phyloP scores from a whole-genome alignment of 2,888 invertebrate genomes.

The Plagodis dolabraria region DNA sequence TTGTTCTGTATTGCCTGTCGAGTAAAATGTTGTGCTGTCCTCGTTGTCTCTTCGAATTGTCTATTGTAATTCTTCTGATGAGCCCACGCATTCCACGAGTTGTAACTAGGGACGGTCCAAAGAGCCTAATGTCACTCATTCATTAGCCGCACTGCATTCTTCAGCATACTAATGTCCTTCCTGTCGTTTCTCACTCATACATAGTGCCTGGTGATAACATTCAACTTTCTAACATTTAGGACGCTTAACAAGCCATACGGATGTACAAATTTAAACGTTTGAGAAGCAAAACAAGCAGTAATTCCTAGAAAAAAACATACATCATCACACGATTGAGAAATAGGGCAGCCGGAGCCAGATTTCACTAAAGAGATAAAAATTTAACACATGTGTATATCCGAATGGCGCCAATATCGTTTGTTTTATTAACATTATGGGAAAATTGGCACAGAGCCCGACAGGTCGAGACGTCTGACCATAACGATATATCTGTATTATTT shows the following conservation, averaged over 20 bases:
- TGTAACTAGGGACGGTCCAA: slow-evolving; percentile 41
- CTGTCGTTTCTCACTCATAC: slow-evolving; percentile 33
- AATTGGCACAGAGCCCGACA: slow-evolving; percentile 72
- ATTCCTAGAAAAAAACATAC: slow-evolving; percentile 25
- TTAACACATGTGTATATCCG: slow-evolving; percentile 49
- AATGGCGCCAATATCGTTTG: slow-evolving; percentile 64
- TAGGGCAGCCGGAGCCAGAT: slow-evolving; percentile 41
- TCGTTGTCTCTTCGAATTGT: slow-evolving; percentile 42
- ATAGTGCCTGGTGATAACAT: slow-evolving; percentile 18
- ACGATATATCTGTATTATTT: slow-evolving; percentile 55
- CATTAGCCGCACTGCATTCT: slow-evolving; percentile 68
- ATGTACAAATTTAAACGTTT: slow-evolving; percentile 1
- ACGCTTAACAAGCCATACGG: slow-evolving; percentile 2
- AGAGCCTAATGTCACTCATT: slow-evolving; percentile 63
- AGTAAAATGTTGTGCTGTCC: slow-evolving; percentile 27
- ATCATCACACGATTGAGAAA: slow-evolving; percentile 35
- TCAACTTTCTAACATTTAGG: slow-evolving; percentile 59
- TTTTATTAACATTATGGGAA: slow-evolving; percentile 73
- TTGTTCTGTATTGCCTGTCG: slow-evolving; percentile 18
- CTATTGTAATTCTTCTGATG: slow-evolving; percentile 56
- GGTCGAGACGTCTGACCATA: slow-evolving; percentile 51
- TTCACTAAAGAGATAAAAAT: slow-evolving; percentile 54
- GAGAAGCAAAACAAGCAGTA: slow-evolving; percentile 20
- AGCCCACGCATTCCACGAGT: slow-evolving; percentile 60
- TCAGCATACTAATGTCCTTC: slow-evolving; percentile 69